phyloP scores from a whole-genome alignment of 1,140 invertebrate genomes.

The Akabosia matsudoensis region DNA sequence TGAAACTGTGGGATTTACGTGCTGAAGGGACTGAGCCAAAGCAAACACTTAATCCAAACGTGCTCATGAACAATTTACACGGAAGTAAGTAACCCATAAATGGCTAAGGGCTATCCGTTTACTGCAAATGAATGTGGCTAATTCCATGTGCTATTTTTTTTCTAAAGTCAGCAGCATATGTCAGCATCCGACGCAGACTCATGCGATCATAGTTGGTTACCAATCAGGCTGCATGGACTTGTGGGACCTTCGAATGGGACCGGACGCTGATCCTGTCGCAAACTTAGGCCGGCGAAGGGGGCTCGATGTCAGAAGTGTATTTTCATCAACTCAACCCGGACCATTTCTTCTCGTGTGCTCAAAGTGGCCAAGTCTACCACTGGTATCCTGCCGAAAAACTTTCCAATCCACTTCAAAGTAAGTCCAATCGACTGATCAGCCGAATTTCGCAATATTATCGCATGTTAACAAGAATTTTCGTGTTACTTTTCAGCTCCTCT shows the following conservation, averaged over 20 bases:
- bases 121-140: background rate
- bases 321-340: conserved; percentile 41
- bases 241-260: conserved; percentile 34
- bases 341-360: conserved; percentile 40
- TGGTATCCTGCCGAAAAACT: conserved; percentile 35
- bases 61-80: conserved; percentile 32
- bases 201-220: conserved; percentile 39
- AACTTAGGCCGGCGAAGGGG: conserved; percentile 32
- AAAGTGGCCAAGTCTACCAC: conserved; percentile 33
- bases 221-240: conserved; percentile 42
- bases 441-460: background rate
- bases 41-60: conserved; percentile 27
- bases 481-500: conserved; percentile 27
- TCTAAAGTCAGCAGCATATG: conserved; percentile 33
- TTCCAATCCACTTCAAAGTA: conserved; percentile 24
- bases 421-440: conserved; percentile 1
- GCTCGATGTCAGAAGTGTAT: conserved; percentile 35
- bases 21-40: conserved; percentile 7
- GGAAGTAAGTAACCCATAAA: conserved; percentile 10
- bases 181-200: conserved; percentile 40
- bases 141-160: background rate
- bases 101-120: background rate
- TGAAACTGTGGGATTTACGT: conserved; percentile 43
- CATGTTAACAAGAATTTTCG: background rate
- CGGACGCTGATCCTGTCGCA: conserved; percentile 32